These are phyloP conservation scores for Neodon shergylaensis DNA, from an alignment of 2,113 vertebrate species.

Conservation along the genomic window DNA sequence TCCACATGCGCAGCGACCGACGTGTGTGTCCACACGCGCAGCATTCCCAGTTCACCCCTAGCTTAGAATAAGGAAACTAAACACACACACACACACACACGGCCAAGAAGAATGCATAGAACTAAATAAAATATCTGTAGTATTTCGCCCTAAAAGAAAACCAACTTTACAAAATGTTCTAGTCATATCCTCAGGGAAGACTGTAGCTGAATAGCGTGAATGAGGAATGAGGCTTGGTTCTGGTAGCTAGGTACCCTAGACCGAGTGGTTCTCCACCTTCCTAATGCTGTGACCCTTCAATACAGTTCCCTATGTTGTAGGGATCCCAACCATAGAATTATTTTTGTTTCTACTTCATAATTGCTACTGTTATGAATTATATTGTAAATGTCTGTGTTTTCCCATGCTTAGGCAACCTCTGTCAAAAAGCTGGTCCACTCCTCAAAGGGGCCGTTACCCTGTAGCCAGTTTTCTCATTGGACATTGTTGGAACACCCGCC, in stretches of 20 bases:
- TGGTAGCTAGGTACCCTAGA: background rate
- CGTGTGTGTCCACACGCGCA: too few relatives aligned
- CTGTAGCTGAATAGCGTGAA: background rate
- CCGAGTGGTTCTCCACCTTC: background rate
- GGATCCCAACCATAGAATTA: background rate
- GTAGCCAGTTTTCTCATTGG: background rate
- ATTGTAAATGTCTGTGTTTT: background rate
- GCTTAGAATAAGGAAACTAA: background rate
- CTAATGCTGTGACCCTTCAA: background rate
- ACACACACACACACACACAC: background rate
- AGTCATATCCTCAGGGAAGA: background rate
- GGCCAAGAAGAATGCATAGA: background rate
- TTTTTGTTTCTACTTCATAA: background rate
- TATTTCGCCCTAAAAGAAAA: background rate
- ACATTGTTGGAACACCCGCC: background rate
- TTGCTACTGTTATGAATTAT: background rate
- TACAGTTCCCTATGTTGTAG: background rate
- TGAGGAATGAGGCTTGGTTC: slow-evolving; percentile 33
- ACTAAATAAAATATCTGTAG: background rate
- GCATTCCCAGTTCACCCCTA: background rate
- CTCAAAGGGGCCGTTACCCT: background rate
- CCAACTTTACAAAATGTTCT: background rate
- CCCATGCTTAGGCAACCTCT: background rate
- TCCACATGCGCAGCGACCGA: background rate
- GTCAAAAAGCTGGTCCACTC: background rate